Conservation (phyloP, 2,113 vertebrate species). For the Semnopithecus entellus region DNA sequence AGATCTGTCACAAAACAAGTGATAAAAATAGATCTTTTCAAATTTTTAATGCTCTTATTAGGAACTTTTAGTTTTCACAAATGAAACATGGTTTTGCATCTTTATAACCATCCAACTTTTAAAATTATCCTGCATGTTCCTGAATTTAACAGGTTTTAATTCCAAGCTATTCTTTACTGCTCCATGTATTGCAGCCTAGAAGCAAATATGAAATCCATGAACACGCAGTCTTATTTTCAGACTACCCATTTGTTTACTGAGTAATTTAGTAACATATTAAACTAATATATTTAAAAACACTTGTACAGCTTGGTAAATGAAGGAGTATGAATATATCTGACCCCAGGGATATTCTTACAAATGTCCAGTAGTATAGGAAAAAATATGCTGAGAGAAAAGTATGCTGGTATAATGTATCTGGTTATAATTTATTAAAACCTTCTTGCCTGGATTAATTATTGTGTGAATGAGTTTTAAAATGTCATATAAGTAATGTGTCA, state of each 20-base stretch:
- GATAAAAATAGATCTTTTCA: not conserved
- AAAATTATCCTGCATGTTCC: not conserved
- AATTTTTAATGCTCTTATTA: not conserved
- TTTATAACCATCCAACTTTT: not conserved
- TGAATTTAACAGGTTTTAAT: not conserved
- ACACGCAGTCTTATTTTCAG: not conserved
- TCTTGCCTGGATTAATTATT: conserved; percentile 28
- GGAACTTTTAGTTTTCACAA: not conserved
- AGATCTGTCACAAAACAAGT: not conserved
- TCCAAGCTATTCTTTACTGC: not conserved
- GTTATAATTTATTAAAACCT: conserved; percentile 38
- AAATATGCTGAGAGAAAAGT: not conserved
- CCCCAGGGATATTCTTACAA: not conserved
- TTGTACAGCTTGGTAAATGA: not conserved
- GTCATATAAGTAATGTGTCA: not conserved
- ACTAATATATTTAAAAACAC: not conserved
- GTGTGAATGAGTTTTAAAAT: conserved; percentile 45
- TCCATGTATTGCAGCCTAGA: not conserved
- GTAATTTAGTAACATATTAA: not conserved
- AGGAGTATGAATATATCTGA: not conserved
- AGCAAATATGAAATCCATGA: not conserved
- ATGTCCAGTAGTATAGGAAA: not conserved
- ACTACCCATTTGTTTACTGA: not conserved
- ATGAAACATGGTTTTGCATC: not conserved
- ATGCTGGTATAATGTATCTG: not conserved